phyloP scores from a whole-genome alignment of 2,113 vertebrate species.

The Silurus meridionalis region DNA sequence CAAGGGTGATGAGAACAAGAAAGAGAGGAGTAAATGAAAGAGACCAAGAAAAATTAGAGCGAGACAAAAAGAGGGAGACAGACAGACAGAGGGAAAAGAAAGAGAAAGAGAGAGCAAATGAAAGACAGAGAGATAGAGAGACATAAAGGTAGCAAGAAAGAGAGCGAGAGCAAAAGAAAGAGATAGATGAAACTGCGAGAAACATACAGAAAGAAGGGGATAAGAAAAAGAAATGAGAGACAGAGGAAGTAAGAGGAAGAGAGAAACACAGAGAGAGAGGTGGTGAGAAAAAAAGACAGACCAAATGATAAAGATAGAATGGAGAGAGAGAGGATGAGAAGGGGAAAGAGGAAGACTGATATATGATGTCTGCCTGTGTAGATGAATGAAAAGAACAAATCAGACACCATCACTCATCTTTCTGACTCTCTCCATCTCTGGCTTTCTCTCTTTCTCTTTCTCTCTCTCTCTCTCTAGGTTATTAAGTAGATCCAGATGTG shows the following conservation, averaged over 20 bases:
- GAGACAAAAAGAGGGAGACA: background rate
- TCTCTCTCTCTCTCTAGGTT: background rate
- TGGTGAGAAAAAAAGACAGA: too few relatives aligned
- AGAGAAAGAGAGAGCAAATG: background rate
- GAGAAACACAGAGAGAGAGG: background rate
- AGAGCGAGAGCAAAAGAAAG: background rate
- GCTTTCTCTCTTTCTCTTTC: background rate
- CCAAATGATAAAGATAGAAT: too few relatives aligned
- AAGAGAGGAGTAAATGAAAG: too few relatives aligned
- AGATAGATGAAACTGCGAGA: background rate
- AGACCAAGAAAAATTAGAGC: too few relatives aligned
- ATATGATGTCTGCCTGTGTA: background rate
- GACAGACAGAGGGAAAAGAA: background rate
- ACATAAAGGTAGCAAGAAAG: background rate
- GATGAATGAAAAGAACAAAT: background rate
- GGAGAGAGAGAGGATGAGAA: background rate
- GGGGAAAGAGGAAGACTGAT: background rate
- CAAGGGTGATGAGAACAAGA: too few relatives aligned
- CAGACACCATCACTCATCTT: background rate
- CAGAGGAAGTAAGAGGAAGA: background rate
- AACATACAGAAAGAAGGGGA: too few relatives aligned
- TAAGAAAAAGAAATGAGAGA: too few relatives aligned
- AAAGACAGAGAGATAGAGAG: background rate
- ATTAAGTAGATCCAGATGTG: slow-evolving; percentile 24
- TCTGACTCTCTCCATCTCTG: background rate